Evolutionary conservation across 1,140 invertebrate species (phyloP).

Genomic region (Procambarus virginalis): DNA sequence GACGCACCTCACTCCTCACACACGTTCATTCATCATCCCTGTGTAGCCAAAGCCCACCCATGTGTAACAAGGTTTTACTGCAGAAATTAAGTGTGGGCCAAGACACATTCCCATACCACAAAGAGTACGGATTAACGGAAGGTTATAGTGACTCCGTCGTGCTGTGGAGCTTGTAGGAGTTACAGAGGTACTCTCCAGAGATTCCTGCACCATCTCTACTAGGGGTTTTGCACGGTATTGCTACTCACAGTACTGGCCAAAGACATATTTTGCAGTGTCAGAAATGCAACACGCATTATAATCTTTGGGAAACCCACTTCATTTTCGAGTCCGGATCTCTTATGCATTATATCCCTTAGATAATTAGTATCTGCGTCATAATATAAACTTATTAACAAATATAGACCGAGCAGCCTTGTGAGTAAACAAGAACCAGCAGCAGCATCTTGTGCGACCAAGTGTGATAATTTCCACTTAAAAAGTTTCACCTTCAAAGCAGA

Average conservation of each 20-base stretch:
- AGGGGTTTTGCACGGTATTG: not conserved
- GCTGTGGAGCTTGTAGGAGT: slow-evolving; percentile 10
- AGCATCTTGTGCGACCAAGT: not conserved
- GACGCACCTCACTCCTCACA: no score
- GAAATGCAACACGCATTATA: not conserved
- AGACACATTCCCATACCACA: slow-evolving; percentile 57
- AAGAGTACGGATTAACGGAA: slow-evolving; percentile 58
- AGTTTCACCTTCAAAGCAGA: not conserved
- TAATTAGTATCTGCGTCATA: not conserved
- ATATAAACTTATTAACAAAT: not conserved
- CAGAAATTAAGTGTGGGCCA: slow-evolving; percentile 43
- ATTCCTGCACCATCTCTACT: not conserved
- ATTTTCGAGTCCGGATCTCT: not conserved
- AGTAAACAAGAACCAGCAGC: not conserved
- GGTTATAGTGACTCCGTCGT: slow-evolving; percentile 59
- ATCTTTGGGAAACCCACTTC: not conserved
- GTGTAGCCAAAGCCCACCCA: slow-evolving; percentile 47
- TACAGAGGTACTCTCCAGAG: not conserved
- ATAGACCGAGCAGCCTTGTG: not conserved
- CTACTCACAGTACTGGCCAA: not conserved
- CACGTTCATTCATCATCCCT: slow-evolving; percentile 34
- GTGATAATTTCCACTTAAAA: not conserved
- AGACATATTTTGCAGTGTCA: not conserved
- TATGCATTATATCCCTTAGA: not conserved
- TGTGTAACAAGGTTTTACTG: slow-evolving; percentile 56